These are phyloP conservation scores for Panurus biarmicus DNA, from an alignment of 2,113 vertebrate genomes.

Conservation along the genomic window DNA sequence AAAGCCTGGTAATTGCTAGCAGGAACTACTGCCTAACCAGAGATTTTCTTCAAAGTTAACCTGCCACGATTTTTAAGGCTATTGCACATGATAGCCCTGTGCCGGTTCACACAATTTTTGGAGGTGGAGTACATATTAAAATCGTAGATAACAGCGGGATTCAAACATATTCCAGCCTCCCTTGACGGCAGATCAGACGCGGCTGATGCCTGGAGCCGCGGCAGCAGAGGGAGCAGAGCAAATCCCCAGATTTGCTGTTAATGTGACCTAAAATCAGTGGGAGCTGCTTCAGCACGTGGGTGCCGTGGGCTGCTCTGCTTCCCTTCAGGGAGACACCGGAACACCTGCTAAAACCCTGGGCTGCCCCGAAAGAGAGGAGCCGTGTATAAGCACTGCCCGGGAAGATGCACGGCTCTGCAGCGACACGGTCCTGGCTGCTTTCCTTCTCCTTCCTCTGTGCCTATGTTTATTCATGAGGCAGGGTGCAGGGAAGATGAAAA, in stretches of 20 bases:
- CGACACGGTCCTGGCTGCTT: neutral
- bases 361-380: neutral
- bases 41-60: neutral
- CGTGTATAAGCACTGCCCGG: neutral
- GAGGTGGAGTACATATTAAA: neutral
- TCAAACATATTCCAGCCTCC: neutral
- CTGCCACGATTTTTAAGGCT: neutral
- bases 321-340: neutral
- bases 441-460: neutral
- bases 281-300: neutral
- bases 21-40: neutral
- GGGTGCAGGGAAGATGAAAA: neutral
- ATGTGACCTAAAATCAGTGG: neutral
- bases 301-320: neutral
- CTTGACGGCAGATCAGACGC: neutral
- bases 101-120: neutral
- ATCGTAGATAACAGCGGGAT: neutral
- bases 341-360: neutral
- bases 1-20: slow-evolving; percentile 4
- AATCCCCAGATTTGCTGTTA: neutral
- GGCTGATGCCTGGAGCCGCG: neutral
- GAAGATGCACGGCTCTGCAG: neutral
- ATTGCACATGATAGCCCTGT: neutral
- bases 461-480: neutral
- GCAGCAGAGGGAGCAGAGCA: neutral